These are phyloP conservation scores for Oncorhynchus keta DNA, from an alignment of 2,113 vertebrate genomes.

Conservation along the genomic window DNA sequence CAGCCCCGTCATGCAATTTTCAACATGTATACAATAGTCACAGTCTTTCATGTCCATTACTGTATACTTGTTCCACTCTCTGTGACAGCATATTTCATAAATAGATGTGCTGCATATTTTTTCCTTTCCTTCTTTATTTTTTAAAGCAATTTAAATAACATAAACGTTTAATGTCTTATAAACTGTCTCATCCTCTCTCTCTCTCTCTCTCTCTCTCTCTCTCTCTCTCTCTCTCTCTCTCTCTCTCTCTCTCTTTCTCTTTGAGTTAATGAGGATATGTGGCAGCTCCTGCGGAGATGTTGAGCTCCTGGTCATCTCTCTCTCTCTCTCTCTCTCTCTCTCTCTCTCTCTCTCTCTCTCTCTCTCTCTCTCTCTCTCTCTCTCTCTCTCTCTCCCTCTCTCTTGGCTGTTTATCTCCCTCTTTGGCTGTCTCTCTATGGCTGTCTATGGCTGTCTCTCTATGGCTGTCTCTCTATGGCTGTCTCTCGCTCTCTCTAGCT, in stretches of 20 bases:
- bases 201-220: background rate
- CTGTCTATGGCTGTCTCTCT: background rate
- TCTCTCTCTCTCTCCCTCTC: no score
- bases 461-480: no score
- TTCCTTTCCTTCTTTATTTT: conserved; percentile 28
- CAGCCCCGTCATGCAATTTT: conserved; percentile 66
- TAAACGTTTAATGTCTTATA: background rate
- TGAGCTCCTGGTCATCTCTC: no score
- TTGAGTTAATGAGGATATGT: background rate
- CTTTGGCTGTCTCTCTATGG: no score
- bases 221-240: background rate
- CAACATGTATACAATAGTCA: conserved; percentile 61
- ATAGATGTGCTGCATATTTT: conserved; percentile 35
- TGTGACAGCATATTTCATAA: no score
- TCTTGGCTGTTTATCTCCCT: background rate
- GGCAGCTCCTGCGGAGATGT: no score
- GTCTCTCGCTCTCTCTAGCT: no score
- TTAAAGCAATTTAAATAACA: background rate
- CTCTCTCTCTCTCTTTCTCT: background rate
- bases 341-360: no score
- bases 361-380: no score
- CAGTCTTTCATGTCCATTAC: conserved; percentile 30
- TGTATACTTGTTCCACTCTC: no score
- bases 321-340: background rate
- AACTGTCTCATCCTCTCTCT: background rate